Evolutionary conservation across 2,113 vertebrate genomes (phyloP).

Genomic region (Trachemys scripta): DNA sequence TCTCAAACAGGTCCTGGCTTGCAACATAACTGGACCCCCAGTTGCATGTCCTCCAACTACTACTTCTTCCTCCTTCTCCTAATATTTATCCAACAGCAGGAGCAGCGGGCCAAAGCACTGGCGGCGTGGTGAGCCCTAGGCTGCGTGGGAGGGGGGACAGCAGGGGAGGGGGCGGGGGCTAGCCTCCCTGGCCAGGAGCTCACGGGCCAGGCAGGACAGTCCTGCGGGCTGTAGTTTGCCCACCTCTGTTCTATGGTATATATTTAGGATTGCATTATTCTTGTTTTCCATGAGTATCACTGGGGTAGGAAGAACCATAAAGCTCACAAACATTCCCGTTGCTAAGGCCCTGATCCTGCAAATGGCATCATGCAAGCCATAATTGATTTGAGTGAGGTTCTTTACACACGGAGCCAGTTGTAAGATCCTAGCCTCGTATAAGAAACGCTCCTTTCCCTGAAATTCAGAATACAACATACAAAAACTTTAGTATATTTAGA

Average conservation of each 20-base stretch:
- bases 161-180: too few species aligned
- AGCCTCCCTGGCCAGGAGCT: too few species aligned
- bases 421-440: not conserved
- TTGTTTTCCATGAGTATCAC: slow-evolving; percentile 8
- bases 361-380: not conserved
- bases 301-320: not conserved
- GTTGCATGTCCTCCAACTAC: not conserved
- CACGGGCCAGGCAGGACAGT: too few species aligned
- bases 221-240: too few species aligned
- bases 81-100: not conserved
- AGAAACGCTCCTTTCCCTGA: not conserved
- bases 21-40: not conserved
- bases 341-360: slow-evolving; percentile 12
- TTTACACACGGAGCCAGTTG: not conserved
- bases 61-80: not conserved
- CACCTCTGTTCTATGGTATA: accelerated
- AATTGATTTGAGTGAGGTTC: not conserved
- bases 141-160: too few species aligned
- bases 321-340: not conserved
- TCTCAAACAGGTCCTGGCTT: not conserved
- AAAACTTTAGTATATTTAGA: not conserved
- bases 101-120: too few species aligned
- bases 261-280: not conserved
- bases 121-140: too few species aligned
- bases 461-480: not conserved